Percentiles rank a stretch among this genome's conserved stretches.
Evolutionary conservation across 1,140 invertebrate species (phyloP).

Genomic region (Euura lappo): DNA sequence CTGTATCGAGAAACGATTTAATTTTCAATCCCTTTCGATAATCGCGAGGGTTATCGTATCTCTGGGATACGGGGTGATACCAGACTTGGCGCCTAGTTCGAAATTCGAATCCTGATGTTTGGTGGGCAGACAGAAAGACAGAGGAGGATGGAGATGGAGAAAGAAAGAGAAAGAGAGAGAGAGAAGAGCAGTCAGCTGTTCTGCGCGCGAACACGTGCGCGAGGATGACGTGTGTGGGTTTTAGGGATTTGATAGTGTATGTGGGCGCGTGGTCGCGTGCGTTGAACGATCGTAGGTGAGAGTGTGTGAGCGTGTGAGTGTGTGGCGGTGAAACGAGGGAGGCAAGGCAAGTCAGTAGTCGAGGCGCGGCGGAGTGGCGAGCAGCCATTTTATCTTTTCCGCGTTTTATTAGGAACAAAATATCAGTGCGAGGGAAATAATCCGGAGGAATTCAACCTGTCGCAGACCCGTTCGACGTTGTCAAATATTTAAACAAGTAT

Average conservation of each 20-base stretch:
- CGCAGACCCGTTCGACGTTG: too few relatives aligned
- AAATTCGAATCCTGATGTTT: neutral
- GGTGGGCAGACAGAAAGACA: too few relatives aligned
- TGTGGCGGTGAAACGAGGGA: slow-evolving; percentile 37
- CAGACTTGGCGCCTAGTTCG: slow-evolving; percentile 11
- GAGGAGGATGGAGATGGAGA: neutral
- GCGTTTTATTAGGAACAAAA: neutral
- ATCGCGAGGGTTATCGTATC: too few relatives aligned
- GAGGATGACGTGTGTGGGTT: slow-evolving; percentile 41
- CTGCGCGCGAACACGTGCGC: slow-evolving; percentile 59
- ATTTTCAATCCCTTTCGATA: too few relatives aligned
- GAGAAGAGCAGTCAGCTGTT: slow-evolving; percentile 50
- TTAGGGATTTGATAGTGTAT: slow-evolving; percentile 20
- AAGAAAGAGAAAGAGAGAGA: too few relatives aligned
- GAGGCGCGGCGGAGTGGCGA: slow-evolving; percentile 56
- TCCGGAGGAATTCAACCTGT: too few relatives aligned
- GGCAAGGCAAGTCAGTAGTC: slow-evolving; percentile 60
- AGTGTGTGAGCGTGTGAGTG: slow-evolving; percentile 12
- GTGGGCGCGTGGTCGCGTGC: slow-evolving; percentile 33
- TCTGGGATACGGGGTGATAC: too few relatives aligned
- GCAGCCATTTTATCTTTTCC: slow-evolving; percentile 55
- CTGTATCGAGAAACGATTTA: too few relatives aligned
- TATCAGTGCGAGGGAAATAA: too few relatives aligned
- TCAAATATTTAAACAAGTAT: too few relatives aligned
- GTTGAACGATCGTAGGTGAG: slow-evolving; percentile 14